These are phyloP conservation scores for Cheilosia urbana DNA, from an alignment of 2,888 invertebrate species.

Conservation along the genomic window DNA sequence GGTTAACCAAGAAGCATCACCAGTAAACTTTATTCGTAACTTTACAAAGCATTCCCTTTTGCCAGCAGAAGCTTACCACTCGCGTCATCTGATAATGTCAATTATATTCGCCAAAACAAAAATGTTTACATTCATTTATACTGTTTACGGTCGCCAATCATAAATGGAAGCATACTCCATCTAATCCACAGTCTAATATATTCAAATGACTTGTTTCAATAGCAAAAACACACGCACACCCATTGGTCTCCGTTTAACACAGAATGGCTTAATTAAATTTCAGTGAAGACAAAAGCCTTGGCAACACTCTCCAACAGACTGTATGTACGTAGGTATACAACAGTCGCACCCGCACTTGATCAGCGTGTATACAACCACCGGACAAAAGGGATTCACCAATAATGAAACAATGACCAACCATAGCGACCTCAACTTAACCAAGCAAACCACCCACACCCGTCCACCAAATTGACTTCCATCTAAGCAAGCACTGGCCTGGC, in stretches of 20 bases:
- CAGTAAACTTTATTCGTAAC: too few relatives aligned
- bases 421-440: conserved; percentile 67
- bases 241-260: conserved; percentile 72
- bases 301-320: conserved; percentile 47
- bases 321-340: not conserved
- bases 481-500: conserved; percentile 49
- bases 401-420: conserved; percentile 70
- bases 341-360: conserved; percentile 33
- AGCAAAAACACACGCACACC: conserved; percentile 53
- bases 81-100: not conserved
- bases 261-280: conserved; percentile 73
- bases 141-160: conserved; percentile 20
- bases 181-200: conserved; percentile 56
- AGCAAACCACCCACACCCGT: conserved; percentile 23
- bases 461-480: conserved; percentile 29
- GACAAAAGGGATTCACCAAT: conserved; percentile 62
- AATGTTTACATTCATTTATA: conserved; percentile 13
- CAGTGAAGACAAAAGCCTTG: conserved; percentile 59
- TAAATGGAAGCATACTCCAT: conserved; percentile 36
- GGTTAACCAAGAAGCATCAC: too few relatives aligned
- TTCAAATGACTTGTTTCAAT: conserved; percentile 50
- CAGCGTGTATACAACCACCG: conserved; percentile 29
- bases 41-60: too few relatives aligned
- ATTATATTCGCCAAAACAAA: conserved; percentile 14
- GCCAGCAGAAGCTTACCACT: too few relatives aligned